phyloP scores from a whole-genome alignment of 2,797 vertebrate genomes.

The Lophura swinhoii region DNA sequence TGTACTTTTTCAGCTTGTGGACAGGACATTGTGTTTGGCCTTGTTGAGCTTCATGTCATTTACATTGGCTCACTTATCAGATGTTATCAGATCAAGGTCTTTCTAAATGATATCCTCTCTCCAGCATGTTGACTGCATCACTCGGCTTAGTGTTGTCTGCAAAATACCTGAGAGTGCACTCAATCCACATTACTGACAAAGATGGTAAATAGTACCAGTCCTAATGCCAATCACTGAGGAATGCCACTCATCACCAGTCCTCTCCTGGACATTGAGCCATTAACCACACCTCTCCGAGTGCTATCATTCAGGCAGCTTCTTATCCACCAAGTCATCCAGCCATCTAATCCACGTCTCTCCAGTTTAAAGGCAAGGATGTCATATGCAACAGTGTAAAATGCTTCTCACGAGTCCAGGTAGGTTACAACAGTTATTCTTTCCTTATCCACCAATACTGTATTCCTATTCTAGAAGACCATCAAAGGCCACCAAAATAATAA shows the following conservation, averaged over 20 bases:
- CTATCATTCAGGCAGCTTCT: not conserved
- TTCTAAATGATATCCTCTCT: not conserved
- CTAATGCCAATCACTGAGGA: not conserved
- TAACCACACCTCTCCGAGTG: not conserved
- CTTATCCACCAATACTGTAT: not conserved
- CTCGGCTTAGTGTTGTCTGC: not conserved
- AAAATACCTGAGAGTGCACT: not conserved
- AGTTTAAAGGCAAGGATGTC: not conserved
- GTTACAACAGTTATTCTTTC: not conserved
- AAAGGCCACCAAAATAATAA: not conserved
- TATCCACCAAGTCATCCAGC: not conserved
- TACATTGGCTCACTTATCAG: too few relatives aligned
- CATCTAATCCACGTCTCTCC: not conserved
- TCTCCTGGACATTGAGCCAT: not conserved
- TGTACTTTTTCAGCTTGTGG: too few relatives aligned
- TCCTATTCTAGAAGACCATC: not conserved
- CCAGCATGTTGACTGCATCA: not conserved
- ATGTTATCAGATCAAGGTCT: too few relatives aligned
- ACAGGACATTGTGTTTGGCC: too few relatives aligned
- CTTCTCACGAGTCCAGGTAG: not conserved
- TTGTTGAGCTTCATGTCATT: too few relatives aligned
- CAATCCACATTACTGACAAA: not conserved
- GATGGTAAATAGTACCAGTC: not conserved
- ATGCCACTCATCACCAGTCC: not conserved
- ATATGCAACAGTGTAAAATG: not conserved